phyloP scores from a whole-genome alignment of 2,797 vertebrate species.

The Chaunax sp. region DNA sequence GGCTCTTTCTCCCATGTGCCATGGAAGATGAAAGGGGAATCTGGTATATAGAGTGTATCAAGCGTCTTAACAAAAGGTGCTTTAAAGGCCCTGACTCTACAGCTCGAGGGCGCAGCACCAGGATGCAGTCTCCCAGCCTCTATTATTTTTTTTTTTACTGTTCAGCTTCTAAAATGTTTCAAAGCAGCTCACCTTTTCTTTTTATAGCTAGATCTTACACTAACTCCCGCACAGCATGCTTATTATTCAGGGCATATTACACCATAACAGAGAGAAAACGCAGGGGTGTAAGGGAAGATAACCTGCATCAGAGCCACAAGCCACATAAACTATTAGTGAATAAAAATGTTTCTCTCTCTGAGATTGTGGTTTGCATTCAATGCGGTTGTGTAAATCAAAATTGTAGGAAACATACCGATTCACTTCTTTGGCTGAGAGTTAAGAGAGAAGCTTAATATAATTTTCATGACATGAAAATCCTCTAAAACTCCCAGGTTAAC shows the following conservation, averaged over 20 bases:
- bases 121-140: slow-evolving; percentile 60
- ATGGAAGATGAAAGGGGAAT: slow-evolving; percentile 72
- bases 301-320: slow-evolving; percentile 20
- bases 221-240: slow-evolving; percentile 25
- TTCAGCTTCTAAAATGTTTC: slow-evolving; percentile 55
- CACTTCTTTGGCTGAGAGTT: slow-evolving; percentile 5
- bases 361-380: slow-evolving; percentile 5
- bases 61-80: slow-evolving; percentile 69
- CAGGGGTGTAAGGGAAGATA: slow-evolving; percentile 24
- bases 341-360: slow-evolving; percentile 2
- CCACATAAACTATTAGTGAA: slow-evolving; percentile 6
- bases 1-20: slow-evolving; percentile 47
- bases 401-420: neutral
- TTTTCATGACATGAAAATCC: no score
- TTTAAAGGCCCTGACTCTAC: slow-evolving; percentile 65
- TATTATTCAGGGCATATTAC: slow-evolving; percentile 24
- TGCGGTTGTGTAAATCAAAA: slow-evolving; percentile 1
- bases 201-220: slow-evolving; percentile 37
- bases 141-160: slow-evolving; percentile 63
- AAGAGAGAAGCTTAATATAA: neutral
- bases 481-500: neutral
- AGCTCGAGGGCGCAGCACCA: slow-evolving; percentile 70
- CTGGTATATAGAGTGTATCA: slow-evolving; percentile 63
- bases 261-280: slow-evolving; percentile 22
- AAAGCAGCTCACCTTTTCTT: slow-evolving; percentile 58